Base-by-base conservation (phyloP, 2,113 vertebrate species). In the Arothron firmamentum region DNA sequence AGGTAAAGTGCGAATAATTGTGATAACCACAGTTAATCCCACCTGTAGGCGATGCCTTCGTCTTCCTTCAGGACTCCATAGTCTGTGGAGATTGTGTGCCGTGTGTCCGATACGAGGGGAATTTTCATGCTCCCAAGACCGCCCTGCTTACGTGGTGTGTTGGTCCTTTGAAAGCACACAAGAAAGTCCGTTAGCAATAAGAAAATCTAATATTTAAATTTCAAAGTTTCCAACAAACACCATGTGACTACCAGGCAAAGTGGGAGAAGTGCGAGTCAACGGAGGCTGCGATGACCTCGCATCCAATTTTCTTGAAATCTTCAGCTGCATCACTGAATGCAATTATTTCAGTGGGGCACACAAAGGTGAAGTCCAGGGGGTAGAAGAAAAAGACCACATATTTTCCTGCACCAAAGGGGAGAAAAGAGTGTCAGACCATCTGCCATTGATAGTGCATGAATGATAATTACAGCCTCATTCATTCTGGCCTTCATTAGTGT, bases 261-360 rank as follows among this genome's bases (percentile, higher is more conserved):
- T 99, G 97, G 76, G 94, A 96, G 74, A 96, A 99, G 80, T 99
- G 97, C 10, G 97, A 99, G 82, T 99, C 97, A 67, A 97, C 95
- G 31, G 97, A 99, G 53, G 94, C 96, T 50, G 90, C 97, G 62
- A 99, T 97, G 66, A 99, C 90, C 88, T 98, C 94, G 62, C 95
- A 97, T 78, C 90, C 92, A 15, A 99, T 92, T 79, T 96, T 97
- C 84, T 78, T 94, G 84, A 99, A 99, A 48, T 98, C 93, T 0
- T 93, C 95, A 1, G 90, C 93, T 4, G 93, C 92, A 1, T 98
- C 96, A 62, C 96, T 97, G 88, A 97, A 99, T 14, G 95, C 94
- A 61, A 99, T 96, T 67, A 99, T 98, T 89, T 99, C 97, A 17
- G 96, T 99, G 2, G 97, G 97, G 69, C 97, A 99, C 41, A 99